Conservation (phyloP, 2,888 invertebrate genomes). For the Hirudinaria manillensis region DNA sequence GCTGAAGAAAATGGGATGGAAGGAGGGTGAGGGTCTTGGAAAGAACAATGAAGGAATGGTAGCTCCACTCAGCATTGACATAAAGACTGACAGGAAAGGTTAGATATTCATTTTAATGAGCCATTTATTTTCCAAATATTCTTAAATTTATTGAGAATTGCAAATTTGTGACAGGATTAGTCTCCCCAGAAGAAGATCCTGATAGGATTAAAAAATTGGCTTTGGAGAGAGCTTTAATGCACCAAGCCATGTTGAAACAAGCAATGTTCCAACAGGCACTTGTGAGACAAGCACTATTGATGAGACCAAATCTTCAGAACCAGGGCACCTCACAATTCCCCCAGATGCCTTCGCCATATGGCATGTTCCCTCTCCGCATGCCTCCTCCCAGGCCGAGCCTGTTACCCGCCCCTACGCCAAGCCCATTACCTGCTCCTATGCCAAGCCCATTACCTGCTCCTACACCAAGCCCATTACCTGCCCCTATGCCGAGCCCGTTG, state of each 20-base stretch:
- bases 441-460: constrained; percentile 6
- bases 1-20: constrained; percentile 97
- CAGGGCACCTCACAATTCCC: neutral
- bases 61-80: constrained; percentile 81
- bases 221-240: constrained; percentile 24
- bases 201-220: constrained; percentile 19
- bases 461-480: too few species aligned
- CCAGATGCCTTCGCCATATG: constrained; percentile 4
- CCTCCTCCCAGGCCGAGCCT: constrained; percentile 17
- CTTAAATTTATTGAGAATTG: neutral
- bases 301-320: constrained; percentile 14
- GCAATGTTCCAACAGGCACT: constrained; percentile 19
- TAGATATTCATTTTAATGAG: neutral
- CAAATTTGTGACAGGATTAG: constrained; percentile 11
- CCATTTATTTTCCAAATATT: neutral
- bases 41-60: constrained; percentile 85
- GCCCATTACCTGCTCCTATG: neutral
- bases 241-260: constrained; percentile 25
- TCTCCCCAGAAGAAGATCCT: constrained; percentile 24
- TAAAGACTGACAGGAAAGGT: constrained; percentile 93
- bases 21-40: constrained; percentile 89
- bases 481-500: neutral
- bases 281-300: constrained; percentile 11
- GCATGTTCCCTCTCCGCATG: constrained; percentile 3
- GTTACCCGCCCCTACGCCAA: neutral